phyloP scores from a whole-genome alignment of 2,888 invertebrate genomes.

The Oligia fasciuncula region DNA sequence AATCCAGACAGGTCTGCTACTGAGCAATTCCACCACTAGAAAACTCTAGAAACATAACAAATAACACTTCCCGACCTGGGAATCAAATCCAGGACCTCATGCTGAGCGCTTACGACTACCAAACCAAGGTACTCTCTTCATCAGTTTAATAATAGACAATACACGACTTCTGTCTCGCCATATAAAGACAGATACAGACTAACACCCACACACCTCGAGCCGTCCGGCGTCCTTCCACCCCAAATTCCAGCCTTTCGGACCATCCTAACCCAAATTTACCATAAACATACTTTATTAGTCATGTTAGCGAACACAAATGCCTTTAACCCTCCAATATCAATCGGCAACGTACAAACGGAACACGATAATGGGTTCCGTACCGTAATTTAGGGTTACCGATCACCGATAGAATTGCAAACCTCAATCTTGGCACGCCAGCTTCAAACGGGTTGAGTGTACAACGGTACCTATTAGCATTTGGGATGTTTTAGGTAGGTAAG shows the following conservation, averaged over 20 bases:
- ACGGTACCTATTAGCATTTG: constrained; percentile 59
- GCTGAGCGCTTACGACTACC: background rate
- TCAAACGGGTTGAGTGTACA: constrained; percentile 63
- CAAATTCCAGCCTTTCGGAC: constrained; percentile 20
- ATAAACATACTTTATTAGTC: constrained; percentile 62
- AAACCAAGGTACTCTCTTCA: no score
- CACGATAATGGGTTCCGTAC: constrained; percentile 74
- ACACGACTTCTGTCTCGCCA: no score
- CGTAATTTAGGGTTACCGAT: constrained; percentile 80
- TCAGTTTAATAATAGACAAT: background rate
- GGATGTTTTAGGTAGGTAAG: constrained; percentile 10
- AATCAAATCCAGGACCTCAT: background rate
- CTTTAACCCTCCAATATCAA: constrained; percentile 75
- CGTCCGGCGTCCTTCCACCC: background rate
- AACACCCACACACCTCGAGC: background rate
- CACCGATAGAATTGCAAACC: constrained; percentile 79
- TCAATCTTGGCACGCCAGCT: constrained; percentile 74
- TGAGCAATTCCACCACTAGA: background rate
- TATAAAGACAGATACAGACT: constrained; percentile 8
- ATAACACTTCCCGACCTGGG: background rate
- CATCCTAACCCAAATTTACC: constrained; percentile 46
- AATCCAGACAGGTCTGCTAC: background rate
- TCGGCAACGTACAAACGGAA: constrained; percentile 73
- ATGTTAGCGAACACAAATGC: constrained; percentile 61
- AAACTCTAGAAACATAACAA: background rate